Base-by-base conservation (phyloP, 2,113 vertebrate genomes). In the Copsychus sechellarum region DNA sequence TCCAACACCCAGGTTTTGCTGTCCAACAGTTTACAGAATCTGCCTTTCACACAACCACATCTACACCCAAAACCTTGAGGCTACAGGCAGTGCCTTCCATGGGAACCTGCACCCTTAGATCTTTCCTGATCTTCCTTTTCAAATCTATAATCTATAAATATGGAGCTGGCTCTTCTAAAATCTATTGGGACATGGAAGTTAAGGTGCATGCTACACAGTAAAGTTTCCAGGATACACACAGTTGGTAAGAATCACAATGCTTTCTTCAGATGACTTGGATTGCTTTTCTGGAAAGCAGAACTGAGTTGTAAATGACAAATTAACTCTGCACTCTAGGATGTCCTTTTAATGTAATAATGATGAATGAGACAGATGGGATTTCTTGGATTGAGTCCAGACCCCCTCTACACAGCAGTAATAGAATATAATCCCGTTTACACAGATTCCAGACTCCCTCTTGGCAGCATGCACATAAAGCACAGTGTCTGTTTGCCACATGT, bases 331-430 rank as follows among this genome's bases (percentile, higher is more conserved):
- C 50, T 94, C 94, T 71, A 62, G 89, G 61, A 57, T 85, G 66
- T 94, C 78, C 57, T 82, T 94, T 77, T 82, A 92, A 90, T 80
- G 54, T 79, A 69, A 91, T 90, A 88, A 92, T 42, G 45, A 81
- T 70, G 82, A 92, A 88, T 57, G 71, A 88, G 80, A 70, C 94
- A 97, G 95, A 93, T 92, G 90, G 82, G 34, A 65, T 92, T 93
- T 58, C 82, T 70, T 93, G 90, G 88, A 53, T 50, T 2, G 2
- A 90, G 34, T 86, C 91, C 90, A 94, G 76, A 45, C 58, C 28
- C 82, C 70, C 86, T 88, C 71, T 50, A n/a, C 65, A 71, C 73
- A 64, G 29, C 86, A 90, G 42, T 34, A 86, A 66, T n/a, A 73
- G 76, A 90, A 58, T 79, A 84, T 87, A 88, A 92, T 95, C 90